Evolutionary conservation across 2,113 vertebrate genomes (phyloP), one percentile per base, ranked within the genome.

Genomic region (Datnioides undecimradiatus): DNA sequence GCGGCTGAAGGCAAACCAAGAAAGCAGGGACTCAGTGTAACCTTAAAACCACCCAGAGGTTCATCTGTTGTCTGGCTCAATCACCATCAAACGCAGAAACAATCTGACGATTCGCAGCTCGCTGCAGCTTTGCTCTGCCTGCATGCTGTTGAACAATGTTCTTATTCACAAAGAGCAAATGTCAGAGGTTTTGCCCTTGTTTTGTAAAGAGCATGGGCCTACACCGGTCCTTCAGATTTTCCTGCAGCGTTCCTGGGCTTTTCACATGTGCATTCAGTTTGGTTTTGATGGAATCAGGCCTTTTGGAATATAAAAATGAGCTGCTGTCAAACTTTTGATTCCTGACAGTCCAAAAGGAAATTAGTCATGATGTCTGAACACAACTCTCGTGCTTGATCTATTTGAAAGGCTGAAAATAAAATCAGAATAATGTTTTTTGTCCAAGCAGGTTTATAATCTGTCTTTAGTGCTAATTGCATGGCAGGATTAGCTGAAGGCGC

Each of bases 91-190:
- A n/a, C n/a, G n/a, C n/a, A n/a, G n/a, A n/a, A n/a, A n/a, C n/a
- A n/a, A n/a, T n/a, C n/a, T n/a, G n/a, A n/a, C n/a, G n/a, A n/a
- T n/a, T n/a, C n/a, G n/a, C n/a, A n/a, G n/a, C n/a, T n/a, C n/a
- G n/a, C 29, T 52, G 17, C 21, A 36, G 64, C 64, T 58, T 81
- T 75, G 69, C 73, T 60, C 38, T 36, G 40, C 25, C 12, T 65
- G 6, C 40, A 41, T 41, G 58, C 59, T 46, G 21, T n/a, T n/a
- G 27, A 80, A 84, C 78, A 84, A 65, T 77, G 52, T 80, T 78
- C 38, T 71, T 27, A 69, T 87, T 80, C 48, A 80, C 54, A 58
- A 45, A 46, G 48, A 52, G 34, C 27, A 73, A 73, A 79, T 72
- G 62, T 52, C 70, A 27, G 11, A 23, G 5, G 36, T 76, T 33